Base-by-base conservation (phyloP, 2,797 vertebrate species). In the Syngnathus acus region DNA sequence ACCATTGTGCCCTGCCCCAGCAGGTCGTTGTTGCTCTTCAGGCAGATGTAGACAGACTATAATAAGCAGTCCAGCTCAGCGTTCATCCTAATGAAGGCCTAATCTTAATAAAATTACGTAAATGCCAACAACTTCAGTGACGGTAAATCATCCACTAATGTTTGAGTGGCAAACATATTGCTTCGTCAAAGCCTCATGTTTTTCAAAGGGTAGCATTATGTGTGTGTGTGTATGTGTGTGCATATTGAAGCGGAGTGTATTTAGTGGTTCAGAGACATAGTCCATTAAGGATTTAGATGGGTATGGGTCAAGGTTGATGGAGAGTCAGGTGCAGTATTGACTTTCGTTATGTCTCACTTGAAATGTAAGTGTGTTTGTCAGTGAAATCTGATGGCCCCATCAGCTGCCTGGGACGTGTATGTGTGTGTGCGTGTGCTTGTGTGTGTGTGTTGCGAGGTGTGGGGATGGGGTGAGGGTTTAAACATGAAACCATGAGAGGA, bases 331-430 rank as follows among this genome's bases (percentile, higher is more conserved):
- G 2, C 72, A 69, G 85, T 94, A 93, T 94, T 94, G 93, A 94
- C 93, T 94, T 95, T 93, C 92, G 90, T 92, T 92, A 81, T 83
- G 90, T 94, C 89, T 89, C 92, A 92, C 91, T 93, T 88, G 78
- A 90, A 87, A 90, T 88, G 89, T 84, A 89, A 91, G 95, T 94
- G 91, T 92, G 86, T 94, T 93, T 93, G 93, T 93, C 90, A 90
- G 92, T 92, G 93, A 94, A 95, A 96, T 91, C 90, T 50, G 91
- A 93, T 84, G 80, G 53, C 86, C 90, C 89, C 92, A 92, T 96
- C 93, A 93, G 91, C 93, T 94, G 93, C 94, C 89, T 84, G 89
- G 90, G 89, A 89, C 85, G 74, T 66, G 88, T 84, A 88, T 89
- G 85, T 88, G 88, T 76, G 70, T 71, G 47, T 54, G 51, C 10